Evolutionary conservation across 2,888 invertebrate genomes (phyloP).

Genomic region (Erpobdella octoculata): DNA sequence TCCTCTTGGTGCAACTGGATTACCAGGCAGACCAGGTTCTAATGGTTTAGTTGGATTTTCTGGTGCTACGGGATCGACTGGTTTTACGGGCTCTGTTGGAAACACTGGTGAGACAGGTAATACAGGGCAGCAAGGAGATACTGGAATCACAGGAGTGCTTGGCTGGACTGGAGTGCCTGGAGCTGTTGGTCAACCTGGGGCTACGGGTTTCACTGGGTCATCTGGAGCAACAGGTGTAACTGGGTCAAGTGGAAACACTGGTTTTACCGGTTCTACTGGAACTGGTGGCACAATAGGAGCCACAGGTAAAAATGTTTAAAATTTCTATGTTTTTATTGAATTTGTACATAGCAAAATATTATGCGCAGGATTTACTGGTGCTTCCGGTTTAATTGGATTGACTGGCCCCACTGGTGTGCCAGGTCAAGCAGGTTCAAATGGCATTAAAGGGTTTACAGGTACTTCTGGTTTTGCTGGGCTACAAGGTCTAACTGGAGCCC

Average conservation of each 20-base stretch:
- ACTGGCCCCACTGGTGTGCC: conserved; percentile 27
- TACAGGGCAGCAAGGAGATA: conserved; percentile 17
- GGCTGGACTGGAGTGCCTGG: conserved; percentile 32
- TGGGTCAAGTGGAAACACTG: conserved; percentile 28
- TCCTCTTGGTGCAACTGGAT: neutral
- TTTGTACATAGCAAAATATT: neutral
- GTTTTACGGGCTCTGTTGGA: conserved; percentile 27
- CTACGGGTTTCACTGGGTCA: neutral
- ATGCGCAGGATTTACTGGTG: conserved; percentile 1
- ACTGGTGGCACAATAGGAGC: neutral
- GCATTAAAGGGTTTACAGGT: conserved; percentile 26
- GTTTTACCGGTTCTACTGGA: conserved; percentile 11
- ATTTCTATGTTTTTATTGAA: neutral
- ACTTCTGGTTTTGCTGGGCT: neutral
- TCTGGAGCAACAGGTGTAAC: conserved; percentile 27
- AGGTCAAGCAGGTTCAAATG: conserved; percentile 29
- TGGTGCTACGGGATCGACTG: conserved; percentile 3
- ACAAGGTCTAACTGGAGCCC: conserved; percentile 11
- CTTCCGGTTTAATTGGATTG: conserved; percentile 3
- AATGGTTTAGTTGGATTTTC: neutral
- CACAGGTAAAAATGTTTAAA: neutral
- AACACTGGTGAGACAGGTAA: conserved; percentile 29
- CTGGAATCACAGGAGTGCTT: conserved; percentile 43
- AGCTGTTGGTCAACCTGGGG: conserved; percentile 4
- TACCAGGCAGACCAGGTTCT: neutral